Percentiles rank a stretch among this genome's conserved stretches.
Conservation (phyloP, 1,140 invertebrate species). For the Acromyrmex echinatior region DNA sequence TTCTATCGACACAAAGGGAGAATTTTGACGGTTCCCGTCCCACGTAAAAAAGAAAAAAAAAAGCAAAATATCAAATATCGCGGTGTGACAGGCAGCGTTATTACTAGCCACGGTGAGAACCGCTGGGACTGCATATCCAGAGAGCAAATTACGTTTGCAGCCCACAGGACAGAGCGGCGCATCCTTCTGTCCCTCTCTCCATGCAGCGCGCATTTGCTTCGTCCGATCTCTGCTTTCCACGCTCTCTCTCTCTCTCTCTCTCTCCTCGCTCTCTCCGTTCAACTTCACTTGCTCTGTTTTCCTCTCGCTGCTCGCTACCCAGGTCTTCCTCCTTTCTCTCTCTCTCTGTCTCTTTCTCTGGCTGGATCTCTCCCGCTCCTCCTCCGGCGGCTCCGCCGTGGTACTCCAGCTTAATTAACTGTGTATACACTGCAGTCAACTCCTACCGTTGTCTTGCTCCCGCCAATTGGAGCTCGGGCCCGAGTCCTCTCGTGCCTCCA, state of each 20-base stretch:
- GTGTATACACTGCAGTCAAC: constrained; percentile 86
- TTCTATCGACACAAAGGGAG: constrained; percentile 20
- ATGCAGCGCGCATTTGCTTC: constrained; percentile 65
- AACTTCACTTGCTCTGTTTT: constrained; percentile 29
- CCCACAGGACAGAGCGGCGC: constrained; percentile 75
- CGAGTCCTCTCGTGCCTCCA: constrained; percentile 67
- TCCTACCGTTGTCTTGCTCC: constrained; percentile 85
- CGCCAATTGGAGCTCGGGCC: constrained; percentile 82
- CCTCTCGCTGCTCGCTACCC: constrained; percentile 27
- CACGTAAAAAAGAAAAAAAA: constrained; percentile 24
- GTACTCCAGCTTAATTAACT: constrained; percentile 86
- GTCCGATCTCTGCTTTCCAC: constrained; percentile 42
- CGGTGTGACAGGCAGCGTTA: constrained; percentile 11
- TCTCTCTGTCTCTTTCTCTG: constrained; percentile 54
- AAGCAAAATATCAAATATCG: constrained; percentile 50
- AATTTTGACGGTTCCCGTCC: constrained; percentile 32
- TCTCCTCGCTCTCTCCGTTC: constrained; percentile 48
- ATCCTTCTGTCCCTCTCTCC: constrained; percentile 57
- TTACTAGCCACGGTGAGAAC: constrained; percentile 65
- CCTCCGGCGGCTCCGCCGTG: constrained; percentile 66
- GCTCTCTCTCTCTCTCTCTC: constrained; percentile 14
- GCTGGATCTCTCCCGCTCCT: constrained; percentile 52
- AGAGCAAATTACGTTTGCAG: constrained; percentile 81
- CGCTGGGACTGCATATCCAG: constrained; percentile 77
- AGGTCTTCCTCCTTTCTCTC: constrained; percentile 28